These are phyloP conservation scores for Varanus komodoensis DNA, from an alignment of 2,113 vertebrate genomes.

Conservation along the genomic window DNA sequence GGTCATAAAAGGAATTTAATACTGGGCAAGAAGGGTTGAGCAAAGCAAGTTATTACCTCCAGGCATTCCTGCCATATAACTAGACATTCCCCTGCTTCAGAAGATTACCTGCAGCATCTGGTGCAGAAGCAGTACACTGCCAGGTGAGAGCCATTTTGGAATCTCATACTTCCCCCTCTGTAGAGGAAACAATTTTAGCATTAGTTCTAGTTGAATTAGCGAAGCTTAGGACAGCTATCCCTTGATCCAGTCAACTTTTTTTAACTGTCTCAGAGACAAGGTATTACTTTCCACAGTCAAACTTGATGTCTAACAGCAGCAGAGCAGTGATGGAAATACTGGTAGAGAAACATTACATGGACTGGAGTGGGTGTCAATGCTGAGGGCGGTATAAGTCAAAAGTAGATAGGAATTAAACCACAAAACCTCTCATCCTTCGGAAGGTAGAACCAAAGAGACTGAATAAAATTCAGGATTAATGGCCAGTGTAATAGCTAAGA, in stretches of 20 bases:
- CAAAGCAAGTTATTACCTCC: background rate
- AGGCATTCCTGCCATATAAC: background rate
- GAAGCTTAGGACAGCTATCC: background rate
- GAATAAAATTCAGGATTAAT: constrained; percentile 21
- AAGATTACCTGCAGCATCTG: constrained; percentile 94
- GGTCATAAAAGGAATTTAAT: background rate
- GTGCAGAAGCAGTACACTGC: constrained; percentile 86
- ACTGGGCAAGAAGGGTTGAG: background rate
- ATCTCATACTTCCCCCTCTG: constrained; percentile 90
- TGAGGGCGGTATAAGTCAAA: background rate
- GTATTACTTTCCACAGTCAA: background rate
- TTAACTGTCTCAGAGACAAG: too few species aligned
- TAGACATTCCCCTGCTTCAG: too few species aligned
- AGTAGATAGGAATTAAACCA: background rate
- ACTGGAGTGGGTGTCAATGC: background rate
- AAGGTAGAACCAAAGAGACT: background rate
- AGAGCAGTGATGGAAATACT: background rate
- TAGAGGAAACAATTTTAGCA: constrained; percentile 14
- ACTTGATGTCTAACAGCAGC: background rate
- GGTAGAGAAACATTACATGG: background rate
- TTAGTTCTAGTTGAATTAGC: background rate
- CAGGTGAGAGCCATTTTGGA: constrained; percentile 90
- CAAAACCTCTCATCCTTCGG: background rate
- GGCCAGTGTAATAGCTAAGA: background rate
- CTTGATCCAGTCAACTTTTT: background rate